Evolutionary conservation across 1,140 invertebrate genomes (phyloP).

Genomic region (Agrilus planipennis): DNA sequence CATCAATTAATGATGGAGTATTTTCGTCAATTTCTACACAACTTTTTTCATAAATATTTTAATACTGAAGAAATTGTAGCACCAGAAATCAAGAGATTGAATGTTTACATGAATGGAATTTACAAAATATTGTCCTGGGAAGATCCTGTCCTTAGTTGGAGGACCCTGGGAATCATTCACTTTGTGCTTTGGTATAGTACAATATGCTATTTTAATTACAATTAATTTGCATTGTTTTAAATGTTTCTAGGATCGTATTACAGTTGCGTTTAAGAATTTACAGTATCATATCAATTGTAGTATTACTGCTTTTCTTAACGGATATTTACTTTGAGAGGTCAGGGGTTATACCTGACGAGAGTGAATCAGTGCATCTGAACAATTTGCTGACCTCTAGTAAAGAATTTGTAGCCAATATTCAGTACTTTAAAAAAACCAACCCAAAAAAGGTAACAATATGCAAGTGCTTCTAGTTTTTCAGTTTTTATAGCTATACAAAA

Average conservation of each 20-base stretch:
- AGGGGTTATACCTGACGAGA: slow-evolving; percentile 1
- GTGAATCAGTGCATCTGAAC: no score
- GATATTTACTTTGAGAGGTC: slow-evolving; percentile 13
- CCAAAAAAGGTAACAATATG: no score
- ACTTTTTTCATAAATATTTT: no score
- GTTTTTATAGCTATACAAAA: neutral
- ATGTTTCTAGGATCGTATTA: slow-evolving; percentile 13
- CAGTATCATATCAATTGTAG: slow-evolving; percentile 12
- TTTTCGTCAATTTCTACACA: no score
- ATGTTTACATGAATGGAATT: slow-evolving; percentile 14
- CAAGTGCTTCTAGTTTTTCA: neutral
- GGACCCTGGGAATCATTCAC: slow-evolving; percentile 8
- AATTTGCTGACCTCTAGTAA: no score
- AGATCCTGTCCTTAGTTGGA: slow-evolving; percentile 9
- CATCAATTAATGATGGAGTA: no score
- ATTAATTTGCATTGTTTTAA: neutral
- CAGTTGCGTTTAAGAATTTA: slow-evolving; percentile 15
- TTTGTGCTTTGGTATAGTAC: slow-evolving; percentile 13
- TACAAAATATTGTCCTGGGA: slow-evolving; percentile 18
- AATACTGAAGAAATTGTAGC: no score
- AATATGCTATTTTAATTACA: slow-evolving; percentile 12
- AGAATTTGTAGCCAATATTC: no score
- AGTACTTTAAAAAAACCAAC: no score
- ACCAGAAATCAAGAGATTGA: slow-evolving; percentile 14
- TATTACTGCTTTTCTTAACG: slow-evolving; percentile 10